A percentile compares a stretch with the other conserved stretches of the same genome.
Evolutionary conservation across 2,113 vertebrate genomes (phyloP).

Genomic region (Arenaria interpres): DNA sequence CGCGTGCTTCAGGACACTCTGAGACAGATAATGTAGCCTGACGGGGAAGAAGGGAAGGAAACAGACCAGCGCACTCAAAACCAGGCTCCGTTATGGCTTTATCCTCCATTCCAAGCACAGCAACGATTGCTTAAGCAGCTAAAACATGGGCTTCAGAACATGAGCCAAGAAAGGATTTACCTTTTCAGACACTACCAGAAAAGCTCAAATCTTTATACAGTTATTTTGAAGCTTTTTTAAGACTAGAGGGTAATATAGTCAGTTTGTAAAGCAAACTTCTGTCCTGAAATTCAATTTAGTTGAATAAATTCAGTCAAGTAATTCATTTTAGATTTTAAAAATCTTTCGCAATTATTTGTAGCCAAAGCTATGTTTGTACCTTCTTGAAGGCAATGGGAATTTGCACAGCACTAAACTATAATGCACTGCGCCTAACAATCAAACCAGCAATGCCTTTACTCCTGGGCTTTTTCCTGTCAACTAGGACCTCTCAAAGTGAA

Average conservation of each 20-base stretch:
- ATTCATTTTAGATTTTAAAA: conserved; percentile 3
- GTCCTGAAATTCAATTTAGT: neutral
- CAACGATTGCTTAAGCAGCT: neutral
- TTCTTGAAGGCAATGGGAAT: neutral
- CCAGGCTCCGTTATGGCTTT: neutral
- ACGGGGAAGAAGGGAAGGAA: neutral
- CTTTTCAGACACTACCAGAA: neutral
- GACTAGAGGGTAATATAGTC: neutral
- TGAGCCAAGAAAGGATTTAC: neutral
- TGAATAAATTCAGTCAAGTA: conserved; percentile 17
- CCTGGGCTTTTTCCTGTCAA: neutral
- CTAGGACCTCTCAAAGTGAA: neutral
- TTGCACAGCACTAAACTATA: neutral
- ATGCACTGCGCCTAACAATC: neutral
- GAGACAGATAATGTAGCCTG: neutral
- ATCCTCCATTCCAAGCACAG: neutral
- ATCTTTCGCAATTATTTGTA: conserved; percentile 5
- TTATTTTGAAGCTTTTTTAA: conserved; percentile 26
- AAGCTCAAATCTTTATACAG: neutral
- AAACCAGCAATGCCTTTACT: neutral
- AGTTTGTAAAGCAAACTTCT: neutral
- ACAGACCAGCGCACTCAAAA: neutral
- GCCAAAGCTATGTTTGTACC: neutral
- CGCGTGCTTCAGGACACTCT: neutral
- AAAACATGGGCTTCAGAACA: neutral